These are phyloP conservation scores for Hirtodrosophila cameraria DNA, from an alignment of 2,888 invertebrate genomes.

Conservation along the genomic window DNA sequence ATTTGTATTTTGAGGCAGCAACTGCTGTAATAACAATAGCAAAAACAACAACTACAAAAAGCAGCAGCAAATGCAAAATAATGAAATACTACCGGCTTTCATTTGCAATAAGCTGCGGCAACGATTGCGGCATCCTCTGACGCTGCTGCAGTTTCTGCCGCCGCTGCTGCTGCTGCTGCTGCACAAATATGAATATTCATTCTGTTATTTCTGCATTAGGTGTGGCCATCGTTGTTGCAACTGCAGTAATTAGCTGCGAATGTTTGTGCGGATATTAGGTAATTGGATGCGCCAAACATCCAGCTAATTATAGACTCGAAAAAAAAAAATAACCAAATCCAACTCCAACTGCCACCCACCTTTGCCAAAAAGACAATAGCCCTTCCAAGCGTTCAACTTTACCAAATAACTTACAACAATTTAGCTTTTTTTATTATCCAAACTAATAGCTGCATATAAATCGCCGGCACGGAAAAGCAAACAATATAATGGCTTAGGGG, in stretches of 20 bases:
- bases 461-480: constrained; percentile 35
- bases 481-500: constrained; percentile 2
- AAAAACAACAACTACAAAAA: constrained; percentile 16
- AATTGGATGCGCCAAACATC: constrained; percentile 60
- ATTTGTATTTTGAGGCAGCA: constrained; percentile 39
- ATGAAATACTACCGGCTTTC: constrained; percentile 61
- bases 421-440: constrained; percentile 63
- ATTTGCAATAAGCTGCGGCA: constrained; percentile 59
- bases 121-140: constrained; percentile 37
- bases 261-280: constrained; percentile 50
- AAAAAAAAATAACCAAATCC: constrained; percentile 36
- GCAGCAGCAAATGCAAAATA: constrained; percentile 50
- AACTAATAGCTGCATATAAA: constrained; percentile 74
- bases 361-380: not conserved
- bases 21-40: constrained; percentile 3
- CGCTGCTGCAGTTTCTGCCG: constrained; percentile 4
- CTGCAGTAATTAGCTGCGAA: constrained; percentile 70
- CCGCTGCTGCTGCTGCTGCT: constrained; percentile 7
- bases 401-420: constrained; percentile 44
- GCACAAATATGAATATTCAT: constrained; percentile 73
- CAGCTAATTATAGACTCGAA: constrained; percentile 60
- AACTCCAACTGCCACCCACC: not conserved
- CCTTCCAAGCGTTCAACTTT: constrained; percentile 1
- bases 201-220: constrained; percentile 71
- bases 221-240: constrained; percentile 28